These are phyloP conservation scores for Propithecus perrieri DNA, from an alignment of 2,797 vertebrate genomes.

Conservation along the genomic window DNA sequence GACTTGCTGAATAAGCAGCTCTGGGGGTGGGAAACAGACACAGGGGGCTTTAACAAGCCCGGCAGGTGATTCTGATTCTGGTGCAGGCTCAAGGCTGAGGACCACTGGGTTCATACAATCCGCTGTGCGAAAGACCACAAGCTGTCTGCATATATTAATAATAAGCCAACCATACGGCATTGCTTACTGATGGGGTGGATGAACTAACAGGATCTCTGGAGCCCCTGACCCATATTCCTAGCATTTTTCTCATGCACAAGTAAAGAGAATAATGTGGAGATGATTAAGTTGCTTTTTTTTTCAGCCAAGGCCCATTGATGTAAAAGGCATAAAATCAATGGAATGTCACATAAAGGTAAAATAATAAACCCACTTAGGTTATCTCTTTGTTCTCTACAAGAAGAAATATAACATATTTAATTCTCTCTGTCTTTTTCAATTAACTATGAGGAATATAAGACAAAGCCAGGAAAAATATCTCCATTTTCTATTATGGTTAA, in stretches of 20 bases:
- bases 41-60: neutral
- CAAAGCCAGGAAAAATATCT: neutral
- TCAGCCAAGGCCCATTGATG: neutral
- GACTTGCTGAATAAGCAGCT: neutral
- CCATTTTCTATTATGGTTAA: neutral
- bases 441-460: neutral
- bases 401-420: neutral
- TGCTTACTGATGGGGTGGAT: neutral
- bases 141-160: neutral
- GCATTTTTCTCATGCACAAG: neutral
- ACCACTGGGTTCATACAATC: neutral
- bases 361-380: neutral
- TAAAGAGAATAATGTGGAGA: neutral
- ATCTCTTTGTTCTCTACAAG: neutral
- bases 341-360: neutral
- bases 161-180: fast-evolving
- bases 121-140: neutral
- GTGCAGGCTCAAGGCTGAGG: neutral
- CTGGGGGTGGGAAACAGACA: neutral
- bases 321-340: neutral
- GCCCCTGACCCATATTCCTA: neutral
- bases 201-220: neutral
- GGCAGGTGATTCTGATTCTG: neutral
- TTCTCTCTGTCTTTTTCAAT: neutral
- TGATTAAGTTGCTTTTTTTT: neutral